These are phyloP conservation scores for Drosophila kuntzei DNA, from an alignment of 2,888 invertebrate genomes.

Conservation along the genomic window DNA sequence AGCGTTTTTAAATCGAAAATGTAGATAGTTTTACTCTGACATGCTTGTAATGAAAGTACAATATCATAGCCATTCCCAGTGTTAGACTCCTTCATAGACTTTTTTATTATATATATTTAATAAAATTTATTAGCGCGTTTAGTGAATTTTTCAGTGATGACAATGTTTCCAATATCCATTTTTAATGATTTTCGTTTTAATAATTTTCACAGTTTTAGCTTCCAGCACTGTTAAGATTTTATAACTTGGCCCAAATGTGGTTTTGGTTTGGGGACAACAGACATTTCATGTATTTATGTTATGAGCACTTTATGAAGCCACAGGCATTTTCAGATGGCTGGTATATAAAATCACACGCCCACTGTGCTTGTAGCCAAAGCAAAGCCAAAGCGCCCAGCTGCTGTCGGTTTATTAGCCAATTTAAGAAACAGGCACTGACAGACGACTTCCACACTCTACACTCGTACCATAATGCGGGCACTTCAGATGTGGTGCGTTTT, in stretches of 20 bases:
- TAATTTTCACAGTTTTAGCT: constrained; percentile 27
- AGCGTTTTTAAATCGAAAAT: neutral
- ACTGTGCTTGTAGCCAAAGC: constrained; percentile 13
- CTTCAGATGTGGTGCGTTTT: constrained; percentile 74
- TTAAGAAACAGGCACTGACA: constrained; percentile 70
- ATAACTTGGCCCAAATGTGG: constrained; percentile 23
- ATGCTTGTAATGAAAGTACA: neutral
- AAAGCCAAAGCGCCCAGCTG: constrained; percentile 34
- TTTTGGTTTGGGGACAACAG: constrained; percentile 28
- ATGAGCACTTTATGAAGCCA: constrained; percentile 78
- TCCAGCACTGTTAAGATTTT: constrained; percentile 30
- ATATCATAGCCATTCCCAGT: too few relatives aligned
- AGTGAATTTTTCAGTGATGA: neutral
- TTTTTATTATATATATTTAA: neutral
- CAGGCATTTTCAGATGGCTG: constrained; percentile 69
- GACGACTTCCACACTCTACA: constrained; percentile 30
- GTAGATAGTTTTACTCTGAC: neutral
- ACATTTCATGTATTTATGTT: constrained; percentile 65
- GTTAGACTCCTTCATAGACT: neutral
- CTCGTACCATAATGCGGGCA: constrained; percentile 25
- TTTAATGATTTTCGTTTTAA: neutral
- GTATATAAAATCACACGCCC: constrained; percentile 62
- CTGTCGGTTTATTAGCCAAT: constrained; percentile 79
- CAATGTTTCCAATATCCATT: neutral
- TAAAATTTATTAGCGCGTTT: neutral